Percentiles rank a stretch among this genome's conserved stretches.
phyloP scores from a whole-genome alignment of 2,113 vertebrate genomes.

The Notiomystis cincta region DNA sequence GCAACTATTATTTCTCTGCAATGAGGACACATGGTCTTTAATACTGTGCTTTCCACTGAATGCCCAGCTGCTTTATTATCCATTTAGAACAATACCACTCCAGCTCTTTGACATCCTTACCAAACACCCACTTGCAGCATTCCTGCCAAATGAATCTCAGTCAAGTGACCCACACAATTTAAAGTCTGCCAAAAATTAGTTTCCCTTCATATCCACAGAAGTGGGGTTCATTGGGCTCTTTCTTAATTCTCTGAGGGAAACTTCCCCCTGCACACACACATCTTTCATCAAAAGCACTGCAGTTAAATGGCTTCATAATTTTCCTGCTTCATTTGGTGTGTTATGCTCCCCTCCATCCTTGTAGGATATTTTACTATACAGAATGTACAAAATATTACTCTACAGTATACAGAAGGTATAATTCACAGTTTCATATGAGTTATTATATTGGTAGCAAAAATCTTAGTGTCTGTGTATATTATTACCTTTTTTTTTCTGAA shows the following conservation, averaged over 20 bases:
- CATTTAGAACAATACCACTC: background rate
- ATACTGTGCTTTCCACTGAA: background rate
- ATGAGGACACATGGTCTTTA: background rate
- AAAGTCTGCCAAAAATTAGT: background rate
- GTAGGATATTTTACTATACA: background rate
- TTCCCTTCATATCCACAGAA: background rate
- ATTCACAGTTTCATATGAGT: background rate
- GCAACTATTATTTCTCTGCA: background rate
- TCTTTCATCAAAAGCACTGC: background rate
- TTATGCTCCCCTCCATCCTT: background rate
- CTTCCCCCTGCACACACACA: rapidly evolving
- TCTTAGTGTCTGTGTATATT: background rate
- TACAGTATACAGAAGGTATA: background rate
- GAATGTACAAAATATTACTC: background rate
- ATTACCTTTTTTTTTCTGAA: background rate
- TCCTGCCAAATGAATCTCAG: background rate
- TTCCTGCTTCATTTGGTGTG: background rate
- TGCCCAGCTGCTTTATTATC: background rate
- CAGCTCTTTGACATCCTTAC: background rate
- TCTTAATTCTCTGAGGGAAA: background rate
- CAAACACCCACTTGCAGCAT: background rate
- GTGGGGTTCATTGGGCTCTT: background rate
- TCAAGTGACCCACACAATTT: background rate
- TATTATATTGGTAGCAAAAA: background rate
- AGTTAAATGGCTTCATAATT: background rate